Evolutionary conservation across 2,113 vertebrate species (phyloP).

Genomic region (Fulica atra): DNA sequence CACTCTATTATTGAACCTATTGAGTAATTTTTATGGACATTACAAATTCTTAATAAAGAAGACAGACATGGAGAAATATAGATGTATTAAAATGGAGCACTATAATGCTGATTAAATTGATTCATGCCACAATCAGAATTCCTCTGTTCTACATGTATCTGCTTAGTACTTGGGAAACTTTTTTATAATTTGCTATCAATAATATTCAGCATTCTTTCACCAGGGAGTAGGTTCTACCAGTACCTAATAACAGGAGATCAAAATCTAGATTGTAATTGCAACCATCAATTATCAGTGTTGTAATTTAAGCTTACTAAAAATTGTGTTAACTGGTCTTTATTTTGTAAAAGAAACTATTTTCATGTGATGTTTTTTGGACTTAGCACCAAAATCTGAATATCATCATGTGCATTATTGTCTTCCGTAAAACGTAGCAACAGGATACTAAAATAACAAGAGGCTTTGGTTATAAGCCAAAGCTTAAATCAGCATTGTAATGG

Average conservation of each 20-base stretch:
- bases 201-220: not conserved
- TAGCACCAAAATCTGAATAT: not conserved
- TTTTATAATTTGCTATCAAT: not conserved
- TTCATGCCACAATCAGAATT: not conserved
- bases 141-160: not conserved
- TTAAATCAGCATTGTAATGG: not conserved
- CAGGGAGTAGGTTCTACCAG: not conserved
- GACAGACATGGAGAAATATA: not conserved
- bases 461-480: not conserved
- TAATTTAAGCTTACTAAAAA: not conserved
- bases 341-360: constrained; percentile 33
- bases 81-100: not conserved
- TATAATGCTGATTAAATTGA: not conserved
- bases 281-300: not conserved
- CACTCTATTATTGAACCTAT: not conserved
- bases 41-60: not conserved
- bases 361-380: not conserved
- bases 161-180: not conserved
- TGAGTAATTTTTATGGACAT: not conserved
- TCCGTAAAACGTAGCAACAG: not conserved
- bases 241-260: constrained; percentile 13
- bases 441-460: not conserved
- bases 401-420: not conserved
- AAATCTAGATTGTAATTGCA: not conserved
- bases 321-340: not conserved